Base-by-base conservation (phyloP, 2,797 vertebrate genomes). In the Melanotaenia nigrans region DNA sequence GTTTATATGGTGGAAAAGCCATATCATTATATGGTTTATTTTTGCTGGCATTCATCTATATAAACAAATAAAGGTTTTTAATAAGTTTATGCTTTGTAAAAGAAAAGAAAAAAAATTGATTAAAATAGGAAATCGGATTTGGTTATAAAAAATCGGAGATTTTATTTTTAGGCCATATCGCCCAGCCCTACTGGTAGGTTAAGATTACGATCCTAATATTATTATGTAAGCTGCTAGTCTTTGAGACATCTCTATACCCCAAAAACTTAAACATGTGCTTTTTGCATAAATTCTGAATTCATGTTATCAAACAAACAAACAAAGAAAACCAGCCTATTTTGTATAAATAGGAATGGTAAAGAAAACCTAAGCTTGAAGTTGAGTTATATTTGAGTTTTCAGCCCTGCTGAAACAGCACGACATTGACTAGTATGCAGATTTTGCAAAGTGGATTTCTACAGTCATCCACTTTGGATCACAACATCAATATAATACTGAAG, bases 401-500 rank as follows among this genome's bases (percentile, higher is more conserved):
- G n/a, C 33, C 16, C 65, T 33, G 62, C 56, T 42, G 20, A 30
- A 7, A 38, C 72, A 13, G 56, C 59, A 83, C 71, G 70, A 82
- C 75, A 64, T 82, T 85, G 69, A 72, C 65, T 62, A 35, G 56
- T n/a, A 1, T 53, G 32, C 51, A 13, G 62, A 33, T 24, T 66
- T 51, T 73, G 36, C 20, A 16, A 16, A 56, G 40, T 30, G 13
- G 42, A 61, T 45, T 25, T 51, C 49, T n/a, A 11, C 42, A 4
- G 33, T 61, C 10, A 16, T 72, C 12, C n/a, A 55, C 40, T 45
- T 63, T 63, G 42, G 18, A 32, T 13, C 42, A 75, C 18, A 12
- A 25, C 0, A 1, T 40, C 24, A 53, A 54, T 72, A 38, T 68
- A 35, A 18, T 22, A 42, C 49, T 12, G 22, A 8, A 18, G 25